Percentiles rank a stretch among this genome's conserved stretches.
These are phyloP conservation scores for Xestobium rufovillosum DNA, from an alignment of 2,888 invertebrate species.

Conservation along the genomic window DNA sequence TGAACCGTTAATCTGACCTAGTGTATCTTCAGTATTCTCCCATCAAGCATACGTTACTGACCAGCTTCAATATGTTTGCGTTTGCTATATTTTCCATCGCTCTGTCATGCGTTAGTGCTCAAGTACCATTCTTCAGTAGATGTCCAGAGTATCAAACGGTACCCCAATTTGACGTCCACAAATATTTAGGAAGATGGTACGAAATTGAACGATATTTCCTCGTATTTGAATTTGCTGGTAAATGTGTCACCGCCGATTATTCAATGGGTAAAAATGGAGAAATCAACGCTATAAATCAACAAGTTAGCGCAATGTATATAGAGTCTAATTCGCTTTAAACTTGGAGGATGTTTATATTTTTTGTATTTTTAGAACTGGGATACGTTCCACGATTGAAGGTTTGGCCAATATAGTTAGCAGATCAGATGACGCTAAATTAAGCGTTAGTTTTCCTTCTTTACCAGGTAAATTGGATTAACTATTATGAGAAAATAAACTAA, in stretches of 20 bases:
- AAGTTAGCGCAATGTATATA: slow-evolving; percentile 44
- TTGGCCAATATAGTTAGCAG: slow-evolving; percentile 47
- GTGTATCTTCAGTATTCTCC: background rate
- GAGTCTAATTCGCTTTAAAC: slow-evolving; percentile 8
- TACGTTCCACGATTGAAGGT: slow-evolving; percentile 50
- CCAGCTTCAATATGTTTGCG: slow-evolving; percentile 1
- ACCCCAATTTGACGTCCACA: slow-evolving; percentile 51
- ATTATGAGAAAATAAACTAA: slow-evolving; percentile 24
- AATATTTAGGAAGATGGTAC: slow-evolving; percentile 64
- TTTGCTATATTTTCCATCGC: slow-evolving; percentile 2
- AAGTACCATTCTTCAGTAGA: slow-evolving; percentile 55
- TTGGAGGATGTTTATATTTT: slow-evolving; percentile 10
- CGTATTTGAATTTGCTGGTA: slow-evolving; percentile 65
- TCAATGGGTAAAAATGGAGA: slow-evolving; percentile 42
- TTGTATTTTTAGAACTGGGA: slow-evolving; percentile 47
- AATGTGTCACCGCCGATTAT: slow-evolving; percentile 66
- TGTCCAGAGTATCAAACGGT: slow-evolving; percentile 58
- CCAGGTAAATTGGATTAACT: slow-evolving; percentile 43
- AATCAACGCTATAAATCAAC: slow-evolving; percentile 40
- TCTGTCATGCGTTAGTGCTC: slow-evolving; percentile 42
- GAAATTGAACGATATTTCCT: slow-evolving; percentile 70
- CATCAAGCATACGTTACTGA: background rate
- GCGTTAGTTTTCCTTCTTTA: slow-evolving; percentile 55
- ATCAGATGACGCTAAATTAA: slow-evolving; percentile 52
- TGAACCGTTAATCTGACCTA: slow-evolving; percentile 1